Base-by-base conservation (phyloP, 2,113 vertebrate species). In the Ia io region DNA sequence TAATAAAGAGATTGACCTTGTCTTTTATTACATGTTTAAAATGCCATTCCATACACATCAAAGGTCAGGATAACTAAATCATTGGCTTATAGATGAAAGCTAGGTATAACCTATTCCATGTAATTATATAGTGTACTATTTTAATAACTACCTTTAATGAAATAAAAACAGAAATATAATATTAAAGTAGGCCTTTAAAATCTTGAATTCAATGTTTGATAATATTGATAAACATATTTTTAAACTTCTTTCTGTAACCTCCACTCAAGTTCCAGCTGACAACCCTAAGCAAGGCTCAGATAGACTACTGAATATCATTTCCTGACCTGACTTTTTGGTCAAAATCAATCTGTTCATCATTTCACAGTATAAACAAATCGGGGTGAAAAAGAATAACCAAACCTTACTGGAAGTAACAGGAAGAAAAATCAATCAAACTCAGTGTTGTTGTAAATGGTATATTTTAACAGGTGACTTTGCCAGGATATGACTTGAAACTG, bases 301-400 rank as follows among this genome's bases (percentile, higher is more conserved):
- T 6, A 8, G 11, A 42, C 4, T 71, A 25, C 35, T 70, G 59
- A 92, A 86, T 85, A 70, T 59, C 51, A 51, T 61, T 88, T 96
- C 76, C 51, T 84, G 37, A 79, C 10, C 8, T 74, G 70, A 6
- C 17, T 80, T 88, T 67, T 91, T 87, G 40, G 16, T 95, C 32
- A 67, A 17, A 92, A 87, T 95, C 42, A 87, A 22, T 84, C 32
- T 85, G 40, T 84, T 95, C n/a, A 51, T 93, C 70, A 92, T 94
- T 97, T 91, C 56, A 78, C 30, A 83, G 49, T 77, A 35, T 69
- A 96, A 95, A 49, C 2, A 77, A 92, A 94, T 40, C 3, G 42
- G 0, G 3, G n/a, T 84, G 16, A 71, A 93, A 67, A 76, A 6
- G 76, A 83, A 6, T 22, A 30, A 0, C 10, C 35, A 88, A 84